A percentile compares a stretch with the other conserved stretches of the same genome.
phyloP scores from a whole-genome alignment of 1,140 invertebrate genomes.

The Carposina sasakii region DNA sequence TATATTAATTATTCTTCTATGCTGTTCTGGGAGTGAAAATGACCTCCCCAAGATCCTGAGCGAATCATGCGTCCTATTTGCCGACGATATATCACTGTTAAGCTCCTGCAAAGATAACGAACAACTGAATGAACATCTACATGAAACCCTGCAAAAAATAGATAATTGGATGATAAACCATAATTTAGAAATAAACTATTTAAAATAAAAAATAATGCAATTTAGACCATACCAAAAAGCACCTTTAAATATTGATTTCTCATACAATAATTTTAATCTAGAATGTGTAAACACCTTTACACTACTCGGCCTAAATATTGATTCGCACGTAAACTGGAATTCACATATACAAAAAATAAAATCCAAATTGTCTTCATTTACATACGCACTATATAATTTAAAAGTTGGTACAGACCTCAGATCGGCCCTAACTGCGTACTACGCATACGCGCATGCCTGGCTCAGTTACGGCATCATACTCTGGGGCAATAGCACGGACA shows the following conservation, averaged over 20 bases:
- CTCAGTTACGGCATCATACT: neutral
- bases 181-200: neutral
- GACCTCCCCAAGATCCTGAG: neutral
- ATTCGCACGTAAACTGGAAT: conserved; percentile 2
- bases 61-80: neutral
- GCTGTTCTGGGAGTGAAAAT: too few species aligned
- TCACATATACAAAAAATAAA: neutral
- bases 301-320: neutral
- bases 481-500: conserved; percentile 2
- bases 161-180: neutral
- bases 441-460: neutral
- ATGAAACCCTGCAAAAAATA: neutral
- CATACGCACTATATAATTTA: neutral
- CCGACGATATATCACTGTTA: neutral
- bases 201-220: neutral
- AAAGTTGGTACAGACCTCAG: neutral
- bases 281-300: neutral
- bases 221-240: conserved; percentile 1
- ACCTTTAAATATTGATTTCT: neutral
- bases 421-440: neutral
- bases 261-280: neutral
- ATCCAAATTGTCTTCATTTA: neutral
- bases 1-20: too few species aligned
- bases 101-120: neutral
- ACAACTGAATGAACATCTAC: neutral